A percentile compares a stretch with the other conserved stretches of the same genome.
Evolutionary conservation across 2,797 vertebrate species (phyloP).

Genomic region (Manis pentadactyla): DNA sequence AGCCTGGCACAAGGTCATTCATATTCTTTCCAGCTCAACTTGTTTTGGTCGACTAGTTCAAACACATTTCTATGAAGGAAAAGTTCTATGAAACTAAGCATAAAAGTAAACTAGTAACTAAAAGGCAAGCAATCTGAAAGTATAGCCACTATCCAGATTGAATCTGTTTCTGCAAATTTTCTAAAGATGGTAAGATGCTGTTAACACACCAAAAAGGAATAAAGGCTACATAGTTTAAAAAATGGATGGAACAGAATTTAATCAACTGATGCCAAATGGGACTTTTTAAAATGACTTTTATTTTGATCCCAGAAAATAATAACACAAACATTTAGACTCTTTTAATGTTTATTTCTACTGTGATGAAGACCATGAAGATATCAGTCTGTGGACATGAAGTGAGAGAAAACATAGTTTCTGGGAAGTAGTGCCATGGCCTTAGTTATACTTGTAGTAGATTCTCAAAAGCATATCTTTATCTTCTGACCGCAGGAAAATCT

Average conservation of each 20-base stretch:
- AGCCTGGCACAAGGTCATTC: not conserved
- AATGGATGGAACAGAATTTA: not conserved
- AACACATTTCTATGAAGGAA: not conserved
- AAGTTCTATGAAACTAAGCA: not conserved
- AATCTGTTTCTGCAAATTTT: not conserved
- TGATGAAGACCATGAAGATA: not conserved
- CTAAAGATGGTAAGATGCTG: not conserved
- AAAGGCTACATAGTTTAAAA: not conserved
- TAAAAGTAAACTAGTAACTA: constrained; percentile 1
- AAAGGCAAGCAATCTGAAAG: not conserved
- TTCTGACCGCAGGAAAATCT: not conserved
- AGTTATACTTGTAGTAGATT: not conserved
- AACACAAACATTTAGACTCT: not conserved
- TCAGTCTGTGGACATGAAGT: not conserved
- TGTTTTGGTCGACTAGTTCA: not conserved
- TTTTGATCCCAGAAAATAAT: constrained; percentile 23
- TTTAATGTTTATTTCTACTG: not conserved
- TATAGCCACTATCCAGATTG: not conserved
- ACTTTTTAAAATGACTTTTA: not conserved
- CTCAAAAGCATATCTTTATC: not conserved
- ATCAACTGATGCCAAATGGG: not conserved
- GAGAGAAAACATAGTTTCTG: not conserved
- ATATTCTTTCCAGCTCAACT: not conserved
- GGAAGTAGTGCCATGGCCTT: not conserved
- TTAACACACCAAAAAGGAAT: not conserved